A percentile compares a stretch with the other conserved stretches of the same genome.
phyloP scores from a whole-genome alignment of 1,140 invertebrate genomes.

The Geopemphigus sp. region DNA sequence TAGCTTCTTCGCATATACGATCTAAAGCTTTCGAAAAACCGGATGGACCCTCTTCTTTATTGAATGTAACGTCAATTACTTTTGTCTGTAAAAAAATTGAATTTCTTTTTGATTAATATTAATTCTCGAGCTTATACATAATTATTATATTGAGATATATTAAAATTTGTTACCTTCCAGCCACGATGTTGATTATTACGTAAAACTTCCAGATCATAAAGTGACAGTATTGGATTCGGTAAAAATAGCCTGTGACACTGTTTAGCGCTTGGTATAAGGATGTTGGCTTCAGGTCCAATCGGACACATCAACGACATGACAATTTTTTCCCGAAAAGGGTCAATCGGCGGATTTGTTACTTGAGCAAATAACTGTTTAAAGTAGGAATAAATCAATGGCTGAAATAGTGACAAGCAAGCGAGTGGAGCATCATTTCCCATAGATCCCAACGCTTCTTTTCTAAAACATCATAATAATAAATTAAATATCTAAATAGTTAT shows the following conservation, averaged over 20 bases:
- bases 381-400: slow-evolving; percentile 93
- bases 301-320: slow-evolving; percentile 96
- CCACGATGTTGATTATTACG: slow-evolving; percentile 81
- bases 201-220: slow-evolving; percentile 84
- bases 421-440: slow-evolving; percentile 99
- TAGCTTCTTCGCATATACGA: slow-evolving; percentile 77
- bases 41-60: slow-evolving; percentile 65
- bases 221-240: slow-evolving; percentile 89
- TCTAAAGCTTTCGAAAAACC: slow-evolving; percentile 79
- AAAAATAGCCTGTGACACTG: slow-evolving; percentile 93
- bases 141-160: background rate
- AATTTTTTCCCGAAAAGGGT: slow-evolving; percentile 97
- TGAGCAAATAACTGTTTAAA: slow-evolving; percentile 99
- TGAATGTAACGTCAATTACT: slow-evolving; percentile 88
- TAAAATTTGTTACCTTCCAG: slow-evolving; percentile 68
- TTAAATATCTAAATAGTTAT: background rate
- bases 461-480: slow-evolving; percentile 56
- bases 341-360: slow-evolving; percentile 98
- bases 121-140: background rate
- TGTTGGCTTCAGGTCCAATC: slow-evolving; percentile 90
- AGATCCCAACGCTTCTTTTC: slow-evolving; percentile 96
- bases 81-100: slow-evolving; percentile 61
- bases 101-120: background rate
- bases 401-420: slow-evolving; percentile 92
- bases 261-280: slow-evolving; percentile 81